These are phyloP conservation scores for Diaprepes abbreviatus DNA, from an alignment of 2,888 invertebrate species.

Conservation along the genomic window DNA sequence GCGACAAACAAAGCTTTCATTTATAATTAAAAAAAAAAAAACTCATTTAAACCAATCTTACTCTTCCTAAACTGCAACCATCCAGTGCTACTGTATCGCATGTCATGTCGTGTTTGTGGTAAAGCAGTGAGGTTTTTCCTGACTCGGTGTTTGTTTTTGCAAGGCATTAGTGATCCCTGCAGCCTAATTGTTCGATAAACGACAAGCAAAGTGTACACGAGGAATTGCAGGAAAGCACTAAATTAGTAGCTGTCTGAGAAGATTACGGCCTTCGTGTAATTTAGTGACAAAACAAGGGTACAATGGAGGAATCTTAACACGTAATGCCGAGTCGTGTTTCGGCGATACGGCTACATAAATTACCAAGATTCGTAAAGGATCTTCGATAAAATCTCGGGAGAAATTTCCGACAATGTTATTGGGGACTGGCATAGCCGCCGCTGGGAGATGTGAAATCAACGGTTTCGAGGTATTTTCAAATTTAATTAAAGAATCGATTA, in stretches of 20 bases:
- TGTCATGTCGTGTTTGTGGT: not conserved
- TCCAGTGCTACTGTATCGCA: not conserved
- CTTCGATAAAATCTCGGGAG: constrained; percentile 51
- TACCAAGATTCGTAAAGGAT: constrained; percentile 52
- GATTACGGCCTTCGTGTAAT: constrained; percentile 64
- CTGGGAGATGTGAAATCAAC: not conserved
- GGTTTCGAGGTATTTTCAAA: constrained; percentile 13
- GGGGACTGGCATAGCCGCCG: constrained; percentile 14
- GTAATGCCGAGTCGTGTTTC: constrained; percentile 54
- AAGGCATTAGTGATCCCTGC: constrained; percentile 5
- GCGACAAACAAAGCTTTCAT: too few relatives aligned
- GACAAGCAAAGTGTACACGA: constrained; percentile 54
- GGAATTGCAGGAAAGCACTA: constrained; percentile 55
- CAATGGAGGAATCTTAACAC: constrained; percentile 63
- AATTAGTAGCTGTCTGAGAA: constrained; percentile 63
- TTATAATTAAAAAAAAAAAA: not conserved
- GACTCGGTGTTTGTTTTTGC: not conserved
- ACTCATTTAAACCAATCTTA: not conserved
- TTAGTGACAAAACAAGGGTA: constrained; percentile 65
- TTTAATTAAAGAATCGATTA: constrained; percentile 27
- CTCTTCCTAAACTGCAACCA: not conserved
- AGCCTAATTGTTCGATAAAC: constrained; percentile 55
- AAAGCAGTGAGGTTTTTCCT: not conserved
- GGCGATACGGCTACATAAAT: constrained; percentile 57
- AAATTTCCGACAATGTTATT: constrained; percentile 34